phyloP scores from a whole-genome alignment of 2,888 invertebrate species.

The Polyommatus icarus region DNA sequence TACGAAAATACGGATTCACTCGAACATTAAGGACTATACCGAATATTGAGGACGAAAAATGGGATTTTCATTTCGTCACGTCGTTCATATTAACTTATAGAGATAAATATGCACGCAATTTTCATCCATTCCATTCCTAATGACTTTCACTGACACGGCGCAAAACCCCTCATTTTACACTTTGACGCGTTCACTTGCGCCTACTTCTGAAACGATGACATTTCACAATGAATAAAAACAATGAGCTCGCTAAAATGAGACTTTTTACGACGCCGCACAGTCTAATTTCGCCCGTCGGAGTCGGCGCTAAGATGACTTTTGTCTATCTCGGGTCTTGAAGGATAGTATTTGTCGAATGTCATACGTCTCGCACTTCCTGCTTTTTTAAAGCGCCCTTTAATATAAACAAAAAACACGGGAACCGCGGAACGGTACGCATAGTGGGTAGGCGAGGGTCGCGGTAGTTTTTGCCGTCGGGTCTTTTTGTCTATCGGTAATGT shows the following conservation, averaged over 20 bases:
- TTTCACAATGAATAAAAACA: conserved; percentile 68
- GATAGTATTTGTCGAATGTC: conserved; percentile 62
- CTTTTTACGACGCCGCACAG: conserved; percentile 53
- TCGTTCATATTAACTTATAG: conserved; percentile 72
- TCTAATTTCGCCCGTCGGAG: conserved; percentile 52
- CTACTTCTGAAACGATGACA: conserved; percentile 73
- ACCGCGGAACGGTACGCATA: conserved; percentile 39
- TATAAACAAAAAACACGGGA: conserved; percentile 47
- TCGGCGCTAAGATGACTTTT: conserved; percentile 64
- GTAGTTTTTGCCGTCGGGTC: conserved; percentile 56
- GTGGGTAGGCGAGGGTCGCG: conserved; percentile 42
- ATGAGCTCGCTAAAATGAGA: conserved; percentile 46
- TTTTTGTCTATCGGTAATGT: conserved; percentile 75
- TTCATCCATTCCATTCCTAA: conserved; percentile 78
- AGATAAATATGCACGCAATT: conserved; percentile 78
- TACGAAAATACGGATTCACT: conserved; percentile 34
- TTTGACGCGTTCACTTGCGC: conserved; percentile 79
- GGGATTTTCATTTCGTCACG: conserved; percentile 69
- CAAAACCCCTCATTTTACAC: conserved; percentile 80
- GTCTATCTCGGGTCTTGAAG: conserved; percentile 74
- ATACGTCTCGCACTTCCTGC: conserved; percentile 47
- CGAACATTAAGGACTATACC: conserved; percentile 41
- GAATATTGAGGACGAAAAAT: conserved; percentile 53
- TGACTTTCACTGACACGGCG: conserved; percentile 79
- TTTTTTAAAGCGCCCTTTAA: conserved; percentile 52